Evolutionary conservation across 2,888 invertebrate species (phyloP), one percentile per base, ranked within the genome.

Genomic region (Pyralis farinalis): DNA sequence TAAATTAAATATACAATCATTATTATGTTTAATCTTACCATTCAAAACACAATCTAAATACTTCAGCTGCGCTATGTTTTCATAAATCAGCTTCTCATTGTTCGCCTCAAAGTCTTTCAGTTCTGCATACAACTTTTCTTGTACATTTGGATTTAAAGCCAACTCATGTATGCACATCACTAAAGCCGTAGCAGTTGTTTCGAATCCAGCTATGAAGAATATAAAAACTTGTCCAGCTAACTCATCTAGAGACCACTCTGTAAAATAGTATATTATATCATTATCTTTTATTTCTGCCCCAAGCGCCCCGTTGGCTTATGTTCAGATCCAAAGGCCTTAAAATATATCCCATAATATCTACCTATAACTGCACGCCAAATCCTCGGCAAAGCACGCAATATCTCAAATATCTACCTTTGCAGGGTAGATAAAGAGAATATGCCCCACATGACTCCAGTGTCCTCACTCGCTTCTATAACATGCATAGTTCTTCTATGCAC

Each of bases 141-240:
- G 89, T 0, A 89, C 49, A 0, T 82, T 67, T 0, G 67, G 65
- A 47, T 91, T 74, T 1, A 86, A 9, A 1, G 84, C 81, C 28
- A 90, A 45, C 49, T 89, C 88, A 38, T 90, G 83, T 3, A 83
- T 53, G 12, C 67, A 56, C 66, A 87, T 69, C 1, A 68, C 69
- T 16, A 90, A 45, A 0, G 72, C 62, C 0, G 79, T 56, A 0
- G 90, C 84, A 0, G 83, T 67, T 2, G 78, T 84, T 11, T 90
- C 90, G 39, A 80, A 90, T 0, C 90, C 90, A 34, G 86, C 90
- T 6, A 66, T 56, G 51, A 90, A 87, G 61, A 90, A 90, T 11
- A 88, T 59, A 30, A 87, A 80, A 0, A 84, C 85, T 63, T 90
- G 90, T 0, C 77, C 68, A 0, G 74, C 71, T 1, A 90, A 49